Conservation (phyloP, 2,888 invertebrate genomes). For the Candidula unifasciata region DNA sequence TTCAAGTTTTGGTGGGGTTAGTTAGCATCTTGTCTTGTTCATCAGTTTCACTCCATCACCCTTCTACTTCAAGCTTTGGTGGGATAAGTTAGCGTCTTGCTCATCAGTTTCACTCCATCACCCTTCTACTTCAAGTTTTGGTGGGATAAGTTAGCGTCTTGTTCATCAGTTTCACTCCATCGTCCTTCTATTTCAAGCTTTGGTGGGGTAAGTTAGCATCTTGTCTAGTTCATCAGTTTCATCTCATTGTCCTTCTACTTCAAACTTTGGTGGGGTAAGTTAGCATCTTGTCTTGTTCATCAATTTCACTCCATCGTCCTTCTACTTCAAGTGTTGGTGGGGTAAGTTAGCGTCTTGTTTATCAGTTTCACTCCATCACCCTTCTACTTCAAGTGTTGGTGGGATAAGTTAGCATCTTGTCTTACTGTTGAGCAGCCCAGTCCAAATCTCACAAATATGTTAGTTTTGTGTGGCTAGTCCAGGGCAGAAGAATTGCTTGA, state of each 20-base stretch:
- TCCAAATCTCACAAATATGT: too few species aligned
- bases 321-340: slow-evolving; percentile 82
- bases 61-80: slow-evolving; percentile 83
- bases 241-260: too few species aligned
- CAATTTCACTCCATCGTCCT: slow-evolving; percentile 85
- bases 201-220: slow-evolving; percentile 73
- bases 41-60: slow-evolving; percentile 86
- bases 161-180: slow-evolving; percentile 86
- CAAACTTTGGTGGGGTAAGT: too few species aligned
- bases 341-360: slow-evolving; percentile 61
- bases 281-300: slow-evolving; percentile 89
- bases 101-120: slow-evolving; percentile 81
- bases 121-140: slow-evolving; percentile 84
- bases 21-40: slow-evolving; percentile 77
- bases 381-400: slow-evolving; percentile 83
- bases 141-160: slow-evolving; percentile 66
- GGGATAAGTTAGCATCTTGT: slow-evolving; percentile 75
- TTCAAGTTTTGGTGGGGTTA: slow-evolving; percentile 79
- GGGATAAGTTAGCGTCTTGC: slow-evolving; percentile 63
- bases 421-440: background rate
- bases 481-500: too few species aligned
- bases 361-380: slow-evolving; percentile 82
- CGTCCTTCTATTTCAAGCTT: slow-evolving; percentile 84
- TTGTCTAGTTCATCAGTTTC: too few species aligned
- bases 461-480: too few species aligned